phyloP scores from a whole-genome alignment of 2,888 invertebrate species.

The Melanchra persicariae region DNA sequence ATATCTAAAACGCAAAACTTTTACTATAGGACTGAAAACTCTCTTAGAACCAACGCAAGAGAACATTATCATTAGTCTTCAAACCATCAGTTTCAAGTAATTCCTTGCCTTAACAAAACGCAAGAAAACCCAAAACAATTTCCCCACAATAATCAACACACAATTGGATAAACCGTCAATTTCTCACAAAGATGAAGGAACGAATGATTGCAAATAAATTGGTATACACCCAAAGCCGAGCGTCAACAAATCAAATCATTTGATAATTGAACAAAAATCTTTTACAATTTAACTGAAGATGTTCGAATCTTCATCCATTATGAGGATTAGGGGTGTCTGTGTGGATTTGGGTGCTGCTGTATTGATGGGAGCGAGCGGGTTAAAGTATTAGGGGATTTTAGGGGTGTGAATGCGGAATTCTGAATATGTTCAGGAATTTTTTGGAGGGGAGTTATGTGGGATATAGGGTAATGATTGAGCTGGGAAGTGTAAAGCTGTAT shows the following conservation, averaged over 20 bases:
- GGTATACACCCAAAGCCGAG: slow-evolving; percentile 42
- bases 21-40: too few species aligned
- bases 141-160: slow-evolving; percentile 43
- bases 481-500: neutral
- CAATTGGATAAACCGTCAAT: slow-evolving; percentile 55
- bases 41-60: too few species aligned
- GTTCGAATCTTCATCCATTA: slow-evolving; percentile 85
- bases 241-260: slow-evolving; percentile 73
- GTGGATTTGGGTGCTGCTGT: slow-evolving; percentile 62
- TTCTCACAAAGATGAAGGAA: slow-evolving; percentile 19
- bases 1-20: too few species aligned
- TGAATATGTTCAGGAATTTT: slow-evolving; percentile 28
- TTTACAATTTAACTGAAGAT: slow-evolving; percentile 75
- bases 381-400: slow-evolving; percentile 49
- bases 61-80: neutral
- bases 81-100: neutral
- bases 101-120: slow-evolving; percentile 5
- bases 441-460: neutral
- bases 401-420: slow-evolving; percentile 30
- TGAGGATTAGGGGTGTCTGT: slow-evolving; percentile 81
- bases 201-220: slow-evolving; percentile 63
- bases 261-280: slow-evolving; percentile 81
- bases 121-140: slow-evolving; percentile 6
- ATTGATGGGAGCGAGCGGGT: slow-evolving; percentile 55
- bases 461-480: neutral